Conservation (phyloP, 1,140 invertebrate genomes). For the Gyrodactylus salaris region DNA sequence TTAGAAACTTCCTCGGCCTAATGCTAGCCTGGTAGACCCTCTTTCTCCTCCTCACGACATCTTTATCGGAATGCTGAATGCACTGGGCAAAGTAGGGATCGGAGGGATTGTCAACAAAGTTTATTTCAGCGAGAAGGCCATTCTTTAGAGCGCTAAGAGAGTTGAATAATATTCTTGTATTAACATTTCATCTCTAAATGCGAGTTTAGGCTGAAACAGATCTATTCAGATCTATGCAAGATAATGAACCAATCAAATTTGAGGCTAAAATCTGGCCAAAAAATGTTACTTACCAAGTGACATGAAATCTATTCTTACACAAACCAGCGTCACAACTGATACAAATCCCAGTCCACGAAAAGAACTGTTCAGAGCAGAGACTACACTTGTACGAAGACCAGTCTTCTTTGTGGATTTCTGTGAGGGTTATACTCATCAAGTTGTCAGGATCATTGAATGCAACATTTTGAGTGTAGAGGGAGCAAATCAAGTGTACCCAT, state of each 20-base stretch:
- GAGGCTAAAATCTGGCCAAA: neutral
- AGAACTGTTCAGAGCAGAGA: constrained; percentile 47
- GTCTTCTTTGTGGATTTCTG: constrained; percentile 1
- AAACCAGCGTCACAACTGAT: constrained; percentile 86
- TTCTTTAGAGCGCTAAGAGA: neutral
- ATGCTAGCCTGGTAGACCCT: neutral
- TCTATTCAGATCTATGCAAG: neutral
- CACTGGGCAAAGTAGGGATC: constrained; percentile 4
- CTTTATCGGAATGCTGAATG: constrained; percentile 2
- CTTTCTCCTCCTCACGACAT: neutral
- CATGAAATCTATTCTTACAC: constrained; percentile 82
- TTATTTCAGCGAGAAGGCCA: neutral
- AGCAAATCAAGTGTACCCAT: constrained; percentile 89
- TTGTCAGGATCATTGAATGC: constrained; percentile 56
- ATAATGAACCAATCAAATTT: neutral
- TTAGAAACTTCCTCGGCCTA: neutral
- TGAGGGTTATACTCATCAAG: constrained; percentile 15
- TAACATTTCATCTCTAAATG: neutral
- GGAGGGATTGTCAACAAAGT: neutral
- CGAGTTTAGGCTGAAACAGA: neutral
- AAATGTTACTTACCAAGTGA: constrained; percentile 38
- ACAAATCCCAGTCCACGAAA: constrained; percentile 57
- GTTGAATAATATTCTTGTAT: neutral
- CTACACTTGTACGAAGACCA: constrained; percentile 15
- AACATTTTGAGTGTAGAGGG: constrained; percentile 72